These are phyloP conservation scores for Thera obeliscata DNA, from an alignment of 2,888 invertebrate species.

Conservation along the genomic window DNA sequence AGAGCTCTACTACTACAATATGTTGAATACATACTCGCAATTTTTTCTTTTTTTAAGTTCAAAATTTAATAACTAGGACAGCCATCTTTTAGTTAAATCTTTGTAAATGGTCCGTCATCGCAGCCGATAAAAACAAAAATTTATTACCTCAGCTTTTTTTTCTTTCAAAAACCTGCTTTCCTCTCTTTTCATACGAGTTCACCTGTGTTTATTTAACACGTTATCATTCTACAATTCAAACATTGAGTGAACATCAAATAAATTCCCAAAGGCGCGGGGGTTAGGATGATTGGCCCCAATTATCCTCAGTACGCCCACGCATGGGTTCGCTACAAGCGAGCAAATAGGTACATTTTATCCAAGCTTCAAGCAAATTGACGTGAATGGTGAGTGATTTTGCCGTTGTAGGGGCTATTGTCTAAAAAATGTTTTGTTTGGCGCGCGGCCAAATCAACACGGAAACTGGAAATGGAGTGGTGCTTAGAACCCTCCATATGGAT, in stretches of 20 bases:
- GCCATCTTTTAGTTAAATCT: too few relatives aligned
- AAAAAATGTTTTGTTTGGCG: slow-evolving; percentile 44
- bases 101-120: too few relatives aligned
- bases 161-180: too few relatives aligned
- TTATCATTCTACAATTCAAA: background rate
- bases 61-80: too few relatives aligned
- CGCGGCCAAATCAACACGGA: slow-evolving; percentile 34
- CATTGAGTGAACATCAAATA: slow-evolving; percentile 7
- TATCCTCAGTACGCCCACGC: slow-evolving; percentile 19
- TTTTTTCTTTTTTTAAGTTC: too few relatives aligned
- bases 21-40: too few relatives aligned
- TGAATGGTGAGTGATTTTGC: slow-evolving; percentile 41
- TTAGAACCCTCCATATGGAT: slow-evolving; percentile 26
- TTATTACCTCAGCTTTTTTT: too few relatives aligned
- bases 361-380: slow-evolving; percentile 37
- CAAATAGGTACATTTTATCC: slow-evolving; percentile 33
- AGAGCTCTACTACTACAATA: too few relatives aligned
- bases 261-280: slow-evolving; percentile 8
- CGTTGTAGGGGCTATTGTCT: slow-evolving; percentile 32
- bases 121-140: too few relatives aligned
- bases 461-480: slow-evolving; percentile 24
- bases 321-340: slow-evolving; percentile 30
- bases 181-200: background rate
- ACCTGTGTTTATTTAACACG: background rate
- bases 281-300: slow-evolving; percentile 11